These are phyloP conservation scores for Callionymus lyra DNA, from an alignment of 2,113 vertebrate genomes.

Conservation along the genomic window DNA sequence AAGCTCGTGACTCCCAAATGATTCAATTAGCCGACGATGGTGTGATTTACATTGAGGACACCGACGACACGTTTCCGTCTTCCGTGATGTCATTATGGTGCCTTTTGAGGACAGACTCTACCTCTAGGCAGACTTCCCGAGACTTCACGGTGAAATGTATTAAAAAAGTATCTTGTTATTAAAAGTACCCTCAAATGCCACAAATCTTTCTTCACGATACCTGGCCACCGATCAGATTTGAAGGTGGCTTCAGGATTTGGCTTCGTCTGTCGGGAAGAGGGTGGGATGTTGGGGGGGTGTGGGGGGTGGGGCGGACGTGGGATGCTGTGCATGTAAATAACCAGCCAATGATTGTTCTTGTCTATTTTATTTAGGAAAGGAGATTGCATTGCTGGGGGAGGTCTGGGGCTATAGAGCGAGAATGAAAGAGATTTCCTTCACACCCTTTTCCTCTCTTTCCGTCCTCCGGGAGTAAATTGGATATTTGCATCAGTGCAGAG, in stretches of 20 bases:
- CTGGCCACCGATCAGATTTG: constrained; percentile 13
- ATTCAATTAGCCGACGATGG: background rate
- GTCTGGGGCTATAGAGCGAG: constrained; percentile 23
- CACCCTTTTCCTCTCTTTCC: constrained; percentile 33
- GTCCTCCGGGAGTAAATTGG: constrained; percentile 11
- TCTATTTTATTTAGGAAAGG: constrained; percentile 44
- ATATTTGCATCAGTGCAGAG: background rate
- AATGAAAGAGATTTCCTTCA: constrained; percentile 11
- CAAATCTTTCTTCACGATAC: constrained; percentile 15
- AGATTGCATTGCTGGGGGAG: background rate
- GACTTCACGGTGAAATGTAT: too few species aligned
- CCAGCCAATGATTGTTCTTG: constrained; percentile 60
- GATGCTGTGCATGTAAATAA: constrained; percentile 66
- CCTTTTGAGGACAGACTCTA: too few species aligned
- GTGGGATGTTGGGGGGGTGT: too few species aligned
- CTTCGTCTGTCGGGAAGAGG: constrained; percentile 35
- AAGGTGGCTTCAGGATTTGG: constrained; percentile 55
- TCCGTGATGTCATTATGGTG: too few species aligned
- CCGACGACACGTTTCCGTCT: too few species aligned
- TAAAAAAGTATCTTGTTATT: too few species aligned
- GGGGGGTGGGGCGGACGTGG: constrained; percentile 11
- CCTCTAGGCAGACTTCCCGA: too few species aligned
- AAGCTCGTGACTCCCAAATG: background rate
- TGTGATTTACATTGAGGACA: too few species aligned
- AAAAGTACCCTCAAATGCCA: background rate